Base-by-base conservation (phyloP, 2,797 vertebrate genomes). In the Peromyscus aztecus region DNA sequence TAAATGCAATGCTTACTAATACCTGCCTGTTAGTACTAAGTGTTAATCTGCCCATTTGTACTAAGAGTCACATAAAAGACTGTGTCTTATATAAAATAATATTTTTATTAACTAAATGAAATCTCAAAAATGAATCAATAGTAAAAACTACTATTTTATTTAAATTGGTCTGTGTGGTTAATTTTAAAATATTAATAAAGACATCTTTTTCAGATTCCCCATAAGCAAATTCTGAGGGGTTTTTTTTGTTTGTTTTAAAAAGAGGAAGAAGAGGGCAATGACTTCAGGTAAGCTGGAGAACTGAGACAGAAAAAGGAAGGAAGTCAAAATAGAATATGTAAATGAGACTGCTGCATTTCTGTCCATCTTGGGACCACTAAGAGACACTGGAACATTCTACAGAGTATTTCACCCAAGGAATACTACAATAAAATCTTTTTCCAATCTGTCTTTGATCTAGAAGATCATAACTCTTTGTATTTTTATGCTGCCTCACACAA, bases 111-210 rank as follows among this genome's bases (percentile, higher is more conserved):
- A 86, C 59, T 83, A 88, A 55, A n/a, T 46, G 0, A 71, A 37
- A 55, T 87, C 13, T 37, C 23, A 55, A 55, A 37, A 37, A 37
- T 55, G 21, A 43, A 69, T 37, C n/a, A 69, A 37, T 71, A 87
- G 21, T 85, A 49, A 65, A 69, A 71, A 29, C 52, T 29, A 69
- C 29, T 83, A 29, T 16, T 9, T 78, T 90, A 4, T 8, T 55
- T 59, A 69, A 0, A 86, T 21, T 5, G 6, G 59, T 91, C 82
- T 86, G 0, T 14, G 29, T 67, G 69, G 6, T 2, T 73, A 75
- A 46, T 78, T 93, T 96, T 59, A 65, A 90, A 95, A 84, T 31
- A 57, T 86, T 65, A 10, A 96, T 17, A 17, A 88, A 37, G 3
- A 34, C 29, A 21, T 59, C 2, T 57, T 31, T 85, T 29, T 91